Evolutionary conservation across 2,888 invertebrate genomes (phyloP), one percentile per base, ranked within the genome.

Genomic region (Timema cristinae): DNA sequence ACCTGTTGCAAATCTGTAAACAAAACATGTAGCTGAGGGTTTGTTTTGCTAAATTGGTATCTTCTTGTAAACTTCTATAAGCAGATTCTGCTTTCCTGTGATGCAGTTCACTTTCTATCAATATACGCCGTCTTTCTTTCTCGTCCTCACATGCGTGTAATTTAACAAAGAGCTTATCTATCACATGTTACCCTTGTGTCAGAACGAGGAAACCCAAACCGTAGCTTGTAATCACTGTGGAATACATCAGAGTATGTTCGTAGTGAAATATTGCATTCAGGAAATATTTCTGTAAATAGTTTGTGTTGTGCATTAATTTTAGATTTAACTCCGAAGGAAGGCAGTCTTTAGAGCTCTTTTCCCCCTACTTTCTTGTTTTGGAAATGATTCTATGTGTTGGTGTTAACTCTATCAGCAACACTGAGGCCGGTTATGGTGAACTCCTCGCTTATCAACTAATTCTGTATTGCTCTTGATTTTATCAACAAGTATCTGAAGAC

Each of bases 251-350:
- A 50, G 52, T 67, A 71, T 10, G 11, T 15, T 10, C 49, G 67
- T 32, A n/a, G 16, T 0, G 51, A 52, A 16, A 71, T 54, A 15
- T 32, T 32, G 5, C 11, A 9, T 8, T 67, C 48, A 13, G 71
- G 71, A 15, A 67, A n/a, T 10, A 5, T 16, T 51, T 71, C 71
- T 10, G 10, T 7, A 67, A 71, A 71, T 13, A 71, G 32, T 15
- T n/a, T 54, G 48, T n/a, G n/a, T n/a, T n/a, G n/a, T 52, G 15
- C 71, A 67, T 71, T 47, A 13, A 16, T 11, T 15, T 51, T 0
- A 71, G 6, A 47, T 71, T 71, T 11, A 71, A n/a, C n/a, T 67
- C 67, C 6, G 71, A 49, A 32, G 67, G n/a, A 50, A 67, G 67
- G 54, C 54, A 71, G 10, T 54, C 51, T 54, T 67, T 16, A 11